Base-by-base conservation (phyloP, 2,888 invertebrate species). In the Cremastinae sp. region DNA sequence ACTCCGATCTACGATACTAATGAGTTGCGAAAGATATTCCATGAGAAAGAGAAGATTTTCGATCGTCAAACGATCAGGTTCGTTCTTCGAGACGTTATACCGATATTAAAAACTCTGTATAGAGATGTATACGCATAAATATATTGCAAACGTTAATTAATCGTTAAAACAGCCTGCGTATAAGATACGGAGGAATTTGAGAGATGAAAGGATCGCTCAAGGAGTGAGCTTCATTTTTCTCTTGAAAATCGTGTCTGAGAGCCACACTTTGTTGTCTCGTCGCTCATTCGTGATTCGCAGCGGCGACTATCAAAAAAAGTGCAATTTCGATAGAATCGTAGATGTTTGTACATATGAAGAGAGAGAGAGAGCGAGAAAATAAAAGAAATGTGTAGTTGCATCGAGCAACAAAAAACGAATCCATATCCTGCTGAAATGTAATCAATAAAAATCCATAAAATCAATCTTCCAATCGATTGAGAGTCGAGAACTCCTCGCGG, bases 111-210 rank as follows among this genome's bases (percentile, higher is more conserved):
- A 55, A 37, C 4, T 22, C 22, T 55, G n/a, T 20, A 56, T 58
- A 16, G 14, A 47, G 14, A 7, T 47, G 7, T 47, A 16, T 47
- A 47, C 14, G 9, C 14, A 14, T 35, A 55, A 53, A 64, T 14
- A 55, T 64, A 64, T 45, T 70, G 62, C 22, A 62, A 41, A 74
- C 62, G 65, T 74, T 75, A 70, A 79, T 79, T 75, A 80, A 78
- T 79, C 80, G 77, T 75, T 75, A 75, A 49, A 58, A 55, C 47
- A 59, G 58, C 51, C 47, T 45, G 58, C 56, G 47, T 47, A 16
- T 45, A 5, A 49, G 55, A 61, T 37, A 43, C 49, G 53, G 59
- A 64, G 56, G 22, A 2, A 28, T 3, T 28, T 28, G 2, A 5
- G 28, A 28, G 28, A 68, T 56, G n/a, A 59, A 39, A 64, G 58